Evolutionary conservation across 2,797 vertebrate genomes (phyloP), one percentile per base, ranked within the genome.

Genomic region (Gephyroberyx darwinii): DNA sequence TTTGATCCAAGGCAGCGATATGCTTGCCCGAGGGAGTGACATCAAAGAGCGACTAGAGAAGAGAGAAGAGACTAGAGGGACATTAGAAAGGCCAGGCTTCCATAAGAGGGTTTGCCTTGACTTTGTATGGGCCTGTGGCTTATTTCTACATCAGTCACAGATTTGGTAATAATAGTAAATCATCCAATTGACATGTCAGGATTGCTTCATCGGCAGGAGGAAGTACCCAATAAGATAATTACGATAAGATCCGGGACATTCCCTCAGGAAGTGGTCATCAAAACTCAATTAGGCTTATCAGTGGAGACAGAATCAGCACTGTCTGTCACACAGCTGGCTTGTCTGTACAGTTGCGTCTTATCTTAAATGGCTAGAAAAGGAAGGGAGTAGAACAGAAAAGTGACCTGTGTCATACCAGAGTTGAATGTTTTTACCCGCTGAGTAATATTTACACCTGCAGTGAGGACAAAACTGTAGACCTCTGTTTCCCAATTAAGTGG

Each of bases 221-320:
- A 73, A 65, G 67, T 69, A 54, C 35, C 76, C 78, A 69, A 66
- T 77, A 69, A 80, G 66, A 51, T 16, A 10, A 10, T 37, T 62
- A 33, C 12, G 55, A 78, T 78, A 71, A 84, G 47, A 35, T 53
- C 5, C 3, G 5, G 62, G 41, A 62, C 64, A 7, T 39, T 62
- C 33, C 55, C 64, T 57, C 47, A 26, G 78, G 78, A 63, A 54
- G 33, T 0, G 48, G 59, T 65, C 78, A 30, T 76, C 74, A 55
- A 48, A 80, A 81, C 62, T 75, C 56, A 75, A 67, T 81, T 71
- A 61, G 58, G 12, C 70, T 78, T 62, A 74, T 83, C 68, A 51
- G 45, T 1, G 1, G 62, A 70, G 59, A 13, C 16, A 45, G 54
- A 67, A 60, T 75, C 56, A 33, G n/a, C 77, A 5, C 39, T 20